These are phyloP conservation scores for Drosophila neutralis DNA, from an alignment of 2,888 invertebrate species.

Conservation along the genomic window DNA sequence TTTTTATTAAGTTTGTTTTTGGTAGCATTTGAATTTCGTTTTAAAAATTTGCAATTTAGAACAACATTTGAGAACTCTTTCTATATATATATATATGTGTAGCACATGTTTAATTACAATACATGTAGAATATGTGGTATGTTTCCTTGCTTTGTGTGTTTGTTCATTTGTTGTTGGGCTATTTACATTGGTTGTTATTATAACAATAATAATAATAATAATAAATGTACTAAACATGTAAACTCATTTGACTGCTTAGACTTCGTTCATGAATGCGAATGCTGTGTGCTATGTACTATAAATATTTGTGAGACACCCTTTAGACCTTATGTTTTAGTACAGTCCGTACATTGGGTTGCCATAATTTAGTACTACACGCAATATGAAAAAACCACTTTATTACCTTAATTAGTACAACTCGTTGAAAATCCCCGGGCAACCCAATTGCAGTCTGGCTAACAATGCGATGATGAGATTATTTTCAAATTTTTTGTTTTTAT, in stretches of 20 bases:
- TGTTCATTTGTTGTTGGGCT: constrained; percentile 25
- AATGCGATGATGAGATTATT: constrained; percentile 31
- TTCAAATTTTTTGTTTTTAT: neutral
- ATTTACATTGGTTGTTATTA: constrained; percentile 46
- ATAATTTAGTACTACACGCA: constrained; percentile 22
- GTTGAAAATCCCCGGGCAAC: constrained; percentile 16
- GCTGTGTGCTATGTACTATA: constrained; percentile 64
- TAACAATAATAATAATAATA: constrained; percentile 8
- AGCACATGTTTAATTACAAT: constrained; percentile 6
- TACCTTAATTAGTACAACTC: constrained; percentile 4
- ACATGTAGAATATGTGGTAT: constrained; percentile 1
- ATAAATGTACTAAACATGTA: constrained; percentile 22
- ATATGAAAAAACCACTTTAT: neutral
- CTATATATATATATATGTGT: neutral
- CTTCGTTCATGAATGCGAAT: constrained; percentile 52
- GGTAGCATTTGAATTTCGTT: constrained; percentile 47
- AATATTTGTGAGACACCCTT: constrained; percentile 76
- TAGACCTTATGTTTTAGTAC: constrained; percentile 62
- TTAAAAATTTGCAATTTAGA: constrained; percentile 16
- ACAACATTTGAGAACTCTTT: constrained; percentile 13
- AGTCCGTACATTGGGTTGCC: constrained; percentile 21
- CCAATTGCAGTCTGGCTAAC: constrained; percentile 33
- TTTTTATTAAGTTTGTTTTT: constrained; percentile 48
- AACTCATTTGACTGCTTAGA: constrained; percentile 9
- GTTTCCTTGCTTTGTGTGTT: constrained; percentile 1